Evolutionary conservation across 2,797 vertebrate genomes (phyloP).

Genomic region (Acipenser oxyrinchus): DNA sequence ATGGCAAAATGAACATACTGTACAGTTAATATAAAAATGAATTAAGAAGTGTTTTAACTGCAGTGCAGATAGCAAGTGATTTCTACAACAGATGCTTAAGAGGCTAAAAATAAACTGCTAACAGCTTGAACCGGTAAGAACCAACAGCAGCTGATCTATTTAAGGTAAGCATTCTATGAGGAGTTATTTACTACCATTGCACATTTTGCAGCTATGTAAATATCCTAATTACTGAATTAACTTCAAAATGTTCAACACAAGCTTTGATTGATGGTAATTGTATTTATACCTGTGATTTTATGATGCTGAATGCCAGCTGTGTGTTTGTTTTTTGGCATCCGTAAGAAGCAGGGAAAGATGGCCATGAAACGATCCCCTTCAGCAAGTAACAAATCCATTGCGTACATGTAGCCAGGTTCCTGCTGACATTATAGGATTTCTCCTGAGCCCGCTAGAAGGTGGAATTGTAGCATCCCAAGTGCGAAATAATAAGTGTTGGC

Average conservation of each 20-base stretch:
- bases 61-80: neutral
- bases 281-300: neutral
- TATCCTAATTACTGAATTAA: neutral
- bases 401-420: no score
- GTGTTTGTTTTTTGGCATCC: neutral
- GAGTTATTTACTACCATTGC: neutral
- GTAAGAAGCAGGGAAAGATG: neutral
- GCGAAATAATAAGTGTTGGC: slow-evolving; percentile 35
- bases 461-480: slow-evolving; percentile 26
- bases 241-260: neutral
- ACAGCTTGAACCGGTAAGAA: slow-evolving; percentile 1
- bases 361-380: slow-evolving; percentile 34
- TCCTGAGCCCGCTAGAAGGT: slow-evolving; percentile 8
- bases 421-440: slow-evolving; percentile 14
- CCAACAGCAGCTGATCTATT: neutral
- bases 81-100: neutral
- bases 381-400: neutral
- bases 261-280: neutral
- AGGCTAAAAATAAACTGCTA: slow-evolving; percentile 1
- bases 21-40: no score
- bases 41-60: neutral
- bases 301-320: neutral
- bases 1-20: no score
- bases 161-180: neutral
- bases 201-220: neutral